These are phyloP conservation scores for Drosophila paranaensis DNA, from an alignment of 2,888 invertebrate species.

Conservation along the genomic window DNA sequence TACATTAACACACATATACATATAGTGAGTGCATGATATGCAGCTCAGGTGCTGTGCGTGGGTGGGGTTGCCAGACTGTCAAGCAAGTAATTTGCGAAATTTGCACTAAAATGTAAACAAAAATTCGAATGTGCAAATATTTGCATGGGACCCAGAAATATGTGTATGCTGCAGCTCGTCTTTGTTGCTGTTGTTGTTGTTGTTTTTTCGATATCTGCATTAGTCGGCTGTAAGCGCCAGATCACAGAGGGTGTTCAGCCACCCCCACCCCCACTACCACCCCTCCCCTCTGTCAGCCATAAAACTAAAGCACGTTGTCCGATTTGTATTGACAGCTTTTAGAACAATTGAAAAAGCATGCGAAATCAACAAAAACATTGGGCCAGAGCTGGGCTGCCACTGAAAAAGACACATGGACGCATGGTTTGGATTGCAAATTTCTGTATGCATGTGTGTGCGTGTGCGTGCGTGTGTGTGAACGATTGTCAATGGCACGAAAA, in stretches of 20 bases:
- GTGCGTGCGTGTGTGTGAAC: constrained; percentile 21
- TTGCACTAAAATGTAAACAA: constrained; percentile 77
- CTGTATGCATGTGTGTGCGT: constrained; percentile 9
- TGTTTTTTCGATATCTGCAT: constrained; percentile 34
- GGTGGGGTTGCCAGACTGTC: constrained; percentile 38
- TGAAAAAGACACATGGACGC: constrained; percentile 5
- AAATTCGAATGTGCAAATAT: constrained; percentile 70
- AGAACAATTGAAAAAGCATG: constrained; percentile 67
- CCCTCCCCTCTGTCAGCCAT: neutral
- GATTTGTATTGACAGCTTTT: constrained; percentile 63
- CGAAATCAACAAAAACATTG: constrained; percentile 23
- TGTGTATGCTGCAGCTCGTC: constrained; percentile 53
- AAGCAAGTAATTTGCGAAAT: constrained; percentile 73
- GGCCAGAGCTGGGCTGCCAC: constrained; percentile 7
- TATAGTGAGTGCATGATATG: constrained; percentile 27
- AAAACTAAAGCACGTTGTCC: constrained; percentile 18
- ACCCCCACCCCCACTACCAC: neutral
- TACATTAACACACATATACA: constrained; percentile 17
- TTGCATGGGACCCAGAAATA: constrained; percentile 66
- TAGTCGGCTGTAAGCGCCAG: constrained; percentile 50
- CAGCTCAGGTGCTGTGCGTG: constrained; percentile 4
- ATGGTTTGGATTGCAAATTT: constrained; percentile 44
- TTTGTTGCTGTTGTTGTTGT: constrained; percentile 27
- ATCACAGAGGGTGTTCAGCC: constrained; percentile 5
- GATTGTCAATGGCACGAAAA: constrained; percentile 45